A percentile compares a stretch with the other conserved stretches of the same genome.
Conservation (phyloP, 2,797 vertebrate species). For the Pseudopleuronectes americanus region DNA sequence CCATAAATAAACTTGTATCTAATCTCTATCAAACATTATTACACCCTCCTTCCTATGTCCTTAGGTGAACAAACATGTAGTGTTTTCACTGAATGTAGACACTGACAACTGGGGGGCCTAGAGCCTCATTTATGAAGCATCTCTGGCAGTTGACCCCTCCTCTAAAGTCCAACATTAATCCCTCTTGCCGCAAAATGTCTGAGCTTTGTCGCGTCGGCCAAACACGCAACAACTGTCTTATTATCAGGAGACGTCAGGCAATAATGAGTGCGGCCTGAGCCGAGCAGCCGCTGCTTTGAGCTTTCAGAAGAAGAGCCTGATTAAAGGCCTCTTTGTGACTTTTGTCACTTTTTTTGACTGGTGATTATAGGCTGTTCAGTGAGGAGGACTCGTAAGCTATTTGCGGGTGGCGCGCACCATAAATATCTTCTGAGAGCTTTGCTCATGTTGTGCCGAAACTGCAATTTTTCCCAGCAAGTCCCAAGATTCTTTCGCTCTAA, state of each 20-base stretch:
- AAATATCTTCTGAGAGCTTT: slow-evolving; percentile 62
- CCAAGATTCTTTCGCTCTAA: slow-evolving; percentile 42
- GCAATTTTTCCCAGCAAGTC: slow-evolving; percentile 28
- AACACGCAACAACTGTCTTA: slow-evolving; percentile 70
- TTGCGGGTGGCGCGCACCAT: slow-evolving; percentile 58
- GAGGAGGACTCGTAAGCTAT: slow-evolving; percentile 68
- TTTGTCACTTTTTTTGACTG: slow-evolving; percentile 75
- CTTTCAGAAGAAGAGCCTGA: slow-evolving; percentile 71
- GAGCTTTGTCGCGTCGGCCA: slow-evolving; percentile 62
- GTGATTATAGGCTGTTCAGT: slow-evolving; percentile 78
- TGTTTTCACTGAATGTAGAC: slow-evolving; percentile 34
- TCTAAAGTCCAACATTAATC: slow-evolving; percentile 64
- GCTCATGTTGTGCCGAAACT: slow-evolving; percentile 52
- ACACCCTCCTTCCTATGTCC: background rate
- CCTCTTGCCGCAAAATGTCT: slow-evolving; percentile 62
- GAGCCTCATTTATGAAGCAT: slow-evolving; percentile 38
- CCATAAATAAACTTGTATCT: background rate
- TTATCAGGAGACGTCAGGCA: slow-evolving; percentile 73
- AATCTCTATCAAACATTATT: background rate
- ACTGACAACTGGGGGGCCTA: slow-evolving; percentile 25
- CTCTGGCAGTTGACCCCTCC: slow-evolving; percentile 33
- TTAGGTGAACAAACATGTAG: background rate
- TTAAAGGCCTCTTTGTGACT: slow-evolving; percentile 82
- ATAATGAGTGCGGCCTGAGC: slow-evolving; percentile 71
- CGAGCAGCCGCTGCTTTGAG: slow-evolving; percentile 65